Conservation (phyloP, 2,797 vertebrate genomes). For the Arrhamphus sclerolepis region DNA sequence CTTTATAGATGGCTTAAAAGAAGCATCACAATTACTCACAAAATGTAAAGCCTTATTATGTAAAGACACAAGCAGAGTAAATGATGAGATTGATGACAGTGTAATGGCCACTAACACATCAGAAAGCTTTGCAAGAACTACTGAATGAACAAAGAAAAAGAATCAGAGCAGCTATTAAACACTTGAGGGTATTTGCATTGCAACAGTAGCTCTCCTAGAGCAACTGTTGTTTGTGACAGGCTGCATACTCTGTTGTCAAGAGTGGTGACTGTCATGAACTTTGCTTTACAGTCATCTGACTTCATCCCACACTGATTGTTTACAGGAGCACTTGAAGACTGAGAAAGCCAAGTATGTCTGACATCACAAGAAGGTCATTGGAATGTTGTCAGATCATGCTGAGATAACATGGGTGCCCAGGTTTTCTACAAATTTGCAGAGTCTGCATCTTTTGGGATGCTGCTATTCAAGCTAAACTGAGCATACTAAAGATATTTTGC, state of each 20-base stretch:
- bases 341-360: conserved; percentile 4
- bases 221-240: background rate
- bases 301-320: background rate
- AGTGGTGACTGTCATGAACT: background rate
- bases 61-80: no score
- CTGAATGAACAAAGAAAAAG: background rate
- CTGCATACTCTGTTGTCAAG: background rate
- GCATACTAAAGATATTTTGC: conserved; percentile 14
- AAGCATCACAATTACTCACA: no score
- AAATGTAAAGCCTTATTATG: no score
- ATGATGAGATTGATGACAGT: no score
- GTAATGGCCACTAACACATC: background rate
- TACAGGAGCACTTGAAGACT: background rate
- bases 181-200: background rate
- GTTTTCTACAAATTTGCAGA: conserved; percentile 6
- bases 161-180: background rate
- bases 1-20: no score
- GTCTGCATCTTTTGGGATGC: background rate
- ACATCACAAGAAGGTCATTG: conserved; percentile 5
- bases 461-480: conserved; percentile 11
- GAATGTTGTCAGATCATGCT: background rate
- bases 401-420: conserved; percentile 1
- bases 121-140: background rate
- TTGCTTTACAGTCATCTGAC: background rate
- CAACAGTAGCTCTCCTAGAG: background rate